Evolutionary conservation across 2,888 invertebrate genomes (phyloP), one percentile per base, ranked within the genome.

Genomic region (Hirtodrosophila confusa): DNA sequence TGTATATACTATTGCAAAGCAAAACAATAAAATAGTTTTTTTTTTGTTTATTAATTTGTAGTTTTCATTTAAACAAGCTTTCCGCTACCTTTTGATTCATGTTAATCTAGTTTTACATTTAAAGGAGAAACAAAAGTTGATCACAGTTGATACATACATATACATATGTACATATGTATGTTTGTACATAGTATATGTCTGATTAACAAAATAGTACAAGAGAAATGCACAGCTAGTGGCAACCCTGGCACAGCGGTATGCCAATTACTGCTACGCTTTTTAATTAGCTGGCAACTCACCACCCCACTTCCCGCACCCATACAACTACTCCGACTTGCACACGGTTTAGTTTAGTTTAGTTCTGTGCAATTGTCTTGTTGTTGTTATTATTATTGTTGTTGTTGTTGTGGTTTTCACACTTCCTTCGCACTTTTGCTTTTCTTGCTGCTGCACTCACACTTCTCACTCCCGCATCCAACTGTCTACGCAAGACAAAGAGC

Each of bases 221-320:
- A 40, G 29, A 49, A 43, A 61, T 60, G 53, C 69, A 70, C 70
- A 84, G 80, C 80, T 62, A 80, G 84, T 80, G 82, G 71, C 67
- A 73, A 54, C 53, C 27, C 49, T 56, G 56, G 56, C 85, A 64
- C 88, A 82, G 88, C 86, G 78, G 83, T 63, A 82, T 67, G 68
- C 83, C 82, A 82, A 87, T 85, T 87, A 82, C 83, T 72, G 83
- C 67, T 87, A 82, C 75, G 80, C 80, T 78, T 87, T 82, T 87
- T 85, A 82, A 82, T 82, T 82, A 87, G 80, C 66, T 78, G 55
- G 44, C 75, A 66, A 29, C 48, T 41, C 44, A 44, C 17, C 41
- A 37, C 8, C 23, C 37, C 41, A 45, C 41, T 37, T 29, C 31
- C 36, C 11, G 17, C 47, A 23, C 11, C n/a, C 45, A 54, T 44